Evolutionary conservation across 2,888 invertebrate genomes (phyloP).

Genomic region (Tenthredo amoena): DNA sequence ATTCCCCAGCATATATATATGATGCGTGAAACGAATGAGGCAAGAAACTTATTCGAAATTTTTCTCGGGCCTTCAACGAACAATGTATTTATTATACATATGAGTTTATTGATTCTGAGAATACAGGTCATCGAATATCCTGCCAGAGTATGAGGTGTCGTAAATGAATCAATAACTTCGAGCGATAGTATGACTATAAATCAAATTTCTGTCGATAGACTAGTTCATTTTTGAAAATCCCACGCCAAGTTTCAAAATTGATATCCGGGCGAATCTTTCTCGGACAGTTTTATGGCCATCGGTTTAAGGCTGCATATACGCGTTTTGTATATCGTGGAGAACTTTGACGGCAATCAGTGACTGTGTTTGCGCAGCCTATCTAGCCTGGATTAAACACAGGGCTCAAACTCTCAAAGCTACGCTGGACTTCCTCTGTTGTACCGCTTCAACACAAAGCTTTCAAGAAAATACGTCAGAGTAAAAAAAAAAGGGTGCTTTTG

Average conservation of each 20-base stretch:
- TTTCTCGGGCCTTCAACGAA: not conserved
- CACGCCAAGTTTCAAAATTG: not conserved
- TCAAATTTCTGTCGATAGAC: not conserved
- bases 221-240: constrained; percentile 11
- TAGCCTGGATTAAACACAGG: constrained; percentile 47
- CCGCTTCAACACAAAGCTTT: constrained; percentile 35
- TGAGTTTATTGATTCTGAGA: not conserved
- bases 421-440: constrained; percentile 48
- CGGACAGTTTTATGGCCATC: constrained; percentile 47
- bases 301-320: constrained; percentile 41
- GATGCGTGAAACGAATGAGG: not conserved
- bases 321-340: constrained; percentile 23
- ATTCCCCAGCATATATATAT: not conserved
- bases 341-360: constrained; percentile 51
- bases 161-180: constrained; percentile 1
- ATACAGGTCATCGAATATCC: not conserved
- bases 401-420: constrained; percentile 53
- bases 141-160: not conserved
- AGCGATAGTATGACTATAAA: not conserved
- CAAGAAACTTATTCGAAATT: not conserved
- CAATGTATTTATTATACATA: not conserved
- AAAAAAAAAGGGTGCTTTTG: not conserved
- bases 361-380: constrained; percentile 53
- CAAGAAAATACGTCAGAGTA: not conserved
- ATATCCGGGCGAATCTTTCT: constrained; percentile 2